Conservation (phyloP, 2,797 vertebrate species). For the Pangasius mekongensis region DNA sequence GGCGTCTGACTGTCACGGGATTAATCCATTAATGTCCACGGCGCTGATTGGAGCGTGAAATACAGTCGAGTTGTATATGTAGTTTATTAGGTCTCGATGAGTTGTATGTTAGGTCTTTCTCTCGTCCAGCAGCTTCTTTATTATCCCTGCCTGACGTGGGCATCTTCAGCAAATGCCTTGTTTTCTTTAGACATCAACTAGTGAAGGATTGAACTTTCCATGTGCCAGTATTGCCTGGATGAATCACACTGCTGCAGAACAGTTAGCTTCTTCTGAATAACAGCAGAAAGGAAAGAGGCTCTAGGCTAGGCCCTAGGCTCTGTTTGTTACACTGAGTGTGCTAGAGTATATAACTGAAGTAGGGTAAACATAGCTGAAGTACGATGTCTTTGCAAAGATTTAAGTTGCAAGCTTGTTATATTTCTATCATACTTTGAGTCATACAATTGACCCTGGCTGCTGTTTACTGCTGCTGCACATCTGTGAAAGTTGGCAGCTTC, state of each 20-base stretch:
- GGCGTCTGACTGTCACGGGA: neutral
- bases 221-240: neutral
- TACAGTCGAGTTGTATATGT: too few relatives aligned
- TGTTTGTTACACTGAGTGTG: neutral
- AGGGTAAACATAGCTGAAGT: neutral
- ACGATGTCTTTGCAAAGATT: neutral
- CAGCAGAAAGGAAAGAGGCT: neutral
- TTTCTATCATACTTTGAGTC: neutral
- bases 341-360: neutral
- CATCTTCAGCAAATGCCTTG: neutral
- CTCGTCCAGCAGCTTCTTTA: neutral
- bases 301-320: too few relatives aligned
- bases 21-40: neutral
- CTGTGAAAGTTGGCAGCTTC: constrained; percentile 3
- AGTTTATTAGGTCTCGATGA: neutral
- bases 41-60: neutral
- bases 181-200: neutral
- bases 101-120: neutral
- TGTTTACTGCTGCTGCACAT: neutral
- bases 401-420: neutral
- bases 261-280: neutral
- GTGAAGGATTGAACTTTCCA: neutral
- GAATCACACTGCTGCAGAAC: neutral
- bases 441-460: neutral
- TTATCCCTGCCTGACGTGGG: too few relatives aligned